phyloP scores from a whole-genome alignment of 2,797 vertebrate species.

The Ispidina picta region DNA sequence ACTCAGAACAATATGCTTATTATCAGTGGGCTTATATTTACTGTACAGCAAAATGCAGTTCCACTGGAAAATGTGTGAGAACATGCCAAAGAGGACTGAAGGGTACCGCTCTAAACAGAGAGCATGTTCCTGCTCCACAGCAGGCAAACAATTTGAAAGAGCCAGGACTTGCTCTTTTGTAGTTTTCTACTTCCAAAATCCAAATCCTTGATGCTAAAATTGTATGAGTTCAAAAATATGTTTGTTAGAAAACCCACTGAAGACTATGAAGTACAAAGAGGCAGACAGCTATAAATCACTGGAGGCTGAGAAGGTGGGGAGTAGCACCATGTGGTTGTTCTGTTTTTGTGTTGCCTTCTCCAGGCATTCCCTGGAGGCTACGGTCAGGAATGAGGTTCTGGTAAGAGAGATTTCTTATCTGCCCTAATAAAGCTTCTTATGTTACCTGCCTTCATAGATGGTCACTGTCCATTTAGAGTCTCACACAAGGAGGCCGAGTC shows the following conservation, averaged over 20 bases:
- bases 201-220: not conserved
- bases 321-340: fast-evolving
- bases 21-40: not conserved
- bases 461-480: not conserved
- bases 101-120: not conserved
- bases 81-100: not conserved
- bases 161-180: not conserved
- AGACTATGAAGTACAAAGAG: not conserved
- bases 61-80: not conserved
- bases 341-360: not conserved
- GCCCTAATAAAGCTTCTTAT: not conserved
- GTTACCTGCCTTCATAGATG: not conserved
- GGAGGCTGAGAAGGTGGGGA: not conserved
- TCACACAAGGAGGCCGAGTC: fast-evolving
- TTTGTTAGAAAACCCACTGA: not conserved
- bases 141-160: not conserved
- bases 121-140: not conserved
- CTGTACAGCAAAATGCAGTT: not conserved
- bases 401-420: not conserved
- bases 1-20: not conserved
- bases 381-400: not conserved
- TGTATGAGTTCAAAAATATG: not conserved
- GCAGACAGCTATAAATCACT: not conserved
- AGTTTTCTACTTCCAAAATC: not conserved
- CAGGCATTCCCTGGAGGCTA: not conserved